Conservation (phyloP, 2,113 vertebrate genomes). For the Cyrtonyx montezumae region DNA sequence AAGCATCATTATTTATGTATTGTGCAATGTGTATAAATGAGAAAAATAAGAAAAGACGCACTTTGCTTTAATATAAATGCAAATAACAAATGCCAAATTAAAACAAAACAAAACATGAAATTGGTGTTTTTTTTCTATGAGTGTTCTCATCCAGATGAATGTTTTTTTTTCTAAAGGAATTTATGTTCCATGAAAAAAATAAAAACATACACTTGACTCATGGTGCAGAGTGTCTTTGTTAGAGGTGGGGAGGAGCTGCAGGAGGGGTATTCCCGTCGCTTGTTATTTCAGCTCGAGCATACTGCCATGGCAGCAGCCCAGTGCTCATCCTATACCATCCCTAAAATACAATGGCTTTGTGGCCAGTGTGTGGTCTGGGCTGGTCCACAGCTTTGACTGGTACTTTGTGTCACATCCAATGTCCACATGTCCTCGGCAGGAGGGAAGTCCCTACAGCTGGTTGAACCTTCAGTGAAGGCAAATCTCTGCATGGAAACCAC, state of each 20-base stretch:
- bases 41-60: slow-evolving; percentile 97
- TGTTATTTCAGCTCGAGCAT: neutral
- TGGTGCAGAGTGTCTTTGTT: slow-evolving; percentile 43
- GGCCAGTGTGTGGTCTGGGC: neutral
- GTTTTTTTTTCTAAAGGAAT: slow-evolving; percentile 78
- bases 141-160: slow-evolving; percentile 78
- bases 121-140: slow-evolving; percentile 76
- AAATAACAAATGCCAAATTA: slow-evolving; percentile 95
- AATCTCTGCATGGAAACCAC: neutral
- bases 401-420: neutral
- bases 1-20: slow-evolving; percentile 99
- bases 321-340: fast-evolving
- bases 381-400: neutral
- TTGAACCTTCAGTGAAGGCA: fast-evolving
- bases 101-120: slow-evolving; percentile 79
- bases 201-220: slow-evolving; percentile 75
- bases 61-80: slow-evolving; percentile 99
- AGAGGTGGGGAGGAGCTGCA: neutral
- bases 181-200: slow-evolving; percentile 81
- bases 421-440: neutral
- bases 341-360: neutral
- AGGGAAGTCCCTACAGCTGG: too few relatives aligned
- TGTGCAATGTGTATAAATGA: slow-evolving; percentile 99
- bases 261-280: neutral
- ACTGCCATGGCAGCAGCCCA: fast-evolving